Conservation (phyloP, 2,113 vertebrate genomes). For the Neofelis nebulosa region DNA sequence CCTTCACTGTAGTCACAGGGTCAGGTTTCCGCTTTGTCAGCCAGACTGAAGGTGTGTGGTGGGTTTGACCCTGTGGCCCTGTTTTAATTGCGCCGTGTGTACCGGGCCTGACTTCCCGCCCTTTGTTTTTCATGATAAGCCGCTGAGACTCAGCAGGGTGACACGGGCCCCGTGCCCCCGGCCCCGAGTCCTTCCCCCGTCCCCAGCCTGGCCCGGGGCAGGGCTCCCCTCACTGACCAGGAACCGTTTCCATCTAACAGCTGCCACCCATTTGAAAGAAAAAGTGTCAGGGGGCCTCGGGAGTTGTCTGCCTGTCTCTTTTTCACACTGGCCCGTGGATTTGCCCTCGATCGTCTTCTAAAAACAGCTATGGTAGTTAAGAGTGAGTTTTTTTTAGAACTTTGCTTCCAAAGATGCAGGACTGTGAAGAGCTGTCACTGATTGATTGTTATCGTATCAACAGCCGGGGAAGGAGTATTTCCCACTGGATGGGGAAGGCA, state of each 20-base stretch:
- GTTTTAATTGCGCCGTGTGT: neutral
- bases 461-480: slow-evolving; percentile 89
- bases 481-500: slow-evolving; percentile 88
- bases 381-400: neutral
- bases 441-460: neutral
- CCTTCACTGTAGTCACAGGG: neutral
- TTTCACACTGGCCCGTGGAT: neutral
- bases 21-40: neutral
- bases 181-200: neutral
- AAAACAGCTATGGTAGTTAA: neutral
- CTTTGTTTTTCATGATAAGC: neutral
- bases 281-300: neutral
- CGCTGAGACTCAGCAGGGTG: rapidly evolving
- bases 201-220: rapidly evolving
- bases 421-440: neutral
- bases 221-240: rapidly evolving
- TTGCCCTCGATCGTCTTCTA: neutral
- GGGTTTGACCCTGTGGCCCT: neutral
- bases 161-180: rapidly evolving
- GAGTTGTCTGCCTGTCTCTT: neutral
- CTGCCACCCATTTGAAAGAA: neutral
- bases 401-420: neutral
- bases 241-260: neutral
- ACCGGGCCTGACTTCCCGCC: neutral
- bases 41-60: neutral